Evolutionary conservation across 2,888 invertebrate species (phyloP).

Genomic region (Disparrhopalites patrizii): DNA sequence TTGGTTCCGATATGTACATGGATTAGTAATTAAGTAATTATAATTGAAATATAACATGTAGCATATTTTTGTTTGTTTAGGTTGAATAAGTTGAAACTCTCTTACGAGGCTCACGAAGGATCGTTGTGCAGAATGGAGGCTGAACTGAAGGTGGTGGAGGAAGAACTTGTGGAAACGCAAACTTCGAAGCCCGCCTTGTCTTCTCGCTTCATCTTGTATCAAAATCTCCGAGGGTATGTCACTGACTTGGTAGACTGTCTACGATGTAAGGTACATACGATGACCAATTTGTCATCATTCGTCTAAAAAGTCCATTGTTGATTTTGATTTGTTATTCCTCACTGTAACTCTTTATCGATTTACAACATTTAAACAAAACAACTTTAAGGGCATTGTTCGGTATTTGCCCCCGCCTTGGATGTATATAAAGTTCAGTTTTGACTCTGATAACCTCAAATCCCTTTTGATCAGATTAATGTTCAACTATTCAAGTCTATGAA

Average conservation of each 20-base stretch:
- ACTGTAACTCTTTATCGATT: too few relatives aligned
- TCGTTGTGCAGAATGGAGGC: slow-evolving; percentile 40
- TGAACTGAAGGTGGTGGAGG: slow-evolving; percentile 51
- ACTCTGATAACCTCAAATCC: too few relatives aligned
- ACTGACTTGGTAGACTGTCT: slow-evolving; percentile 95
- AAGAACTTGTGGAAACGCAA: slow-evolving; percentile 56
- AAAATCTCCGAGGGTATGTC: slow-evolving; percentile 90
- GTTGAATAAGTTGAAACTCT: slow-evolving; percentile 41
- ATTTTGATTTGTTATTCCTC: slow-evolving; percentile 8
- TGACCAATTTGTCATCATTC: slow-evolving; percentile 45
- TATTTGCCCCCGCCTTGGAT: too few relatives aligned
- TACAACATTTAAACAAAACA: too few relatives aligned
- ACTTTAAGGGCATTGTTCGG: too few relatives aligned
- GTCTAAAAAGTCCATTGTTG: slow-evolving; percentile 21
- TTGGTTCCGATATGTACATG: too few relatives aligned
- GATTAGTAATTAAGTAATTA: neutral
- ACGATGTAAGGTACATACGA: slow-evolving; percentile 79
- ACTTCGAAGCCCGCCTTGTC: slow-evolving; percentile 64
- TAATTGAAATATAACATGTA: neutral
- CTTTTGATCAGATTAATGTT: too few relatives aligned
- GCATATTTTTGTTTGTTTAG: slow-evolving; percentile 26
- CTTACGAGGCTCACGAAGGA: slow-evolving; percentile 41
- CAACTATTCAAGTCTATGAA: too few relatives aligned
- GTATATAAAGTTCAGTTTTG: too few relatives aligned
- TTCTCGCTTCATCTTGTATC: slow-evolving; percentile 85